Evolutionary conservation across 1,140 invertebrate species (phyloP).

Genomic region (Drosophila auraria): DNA sequence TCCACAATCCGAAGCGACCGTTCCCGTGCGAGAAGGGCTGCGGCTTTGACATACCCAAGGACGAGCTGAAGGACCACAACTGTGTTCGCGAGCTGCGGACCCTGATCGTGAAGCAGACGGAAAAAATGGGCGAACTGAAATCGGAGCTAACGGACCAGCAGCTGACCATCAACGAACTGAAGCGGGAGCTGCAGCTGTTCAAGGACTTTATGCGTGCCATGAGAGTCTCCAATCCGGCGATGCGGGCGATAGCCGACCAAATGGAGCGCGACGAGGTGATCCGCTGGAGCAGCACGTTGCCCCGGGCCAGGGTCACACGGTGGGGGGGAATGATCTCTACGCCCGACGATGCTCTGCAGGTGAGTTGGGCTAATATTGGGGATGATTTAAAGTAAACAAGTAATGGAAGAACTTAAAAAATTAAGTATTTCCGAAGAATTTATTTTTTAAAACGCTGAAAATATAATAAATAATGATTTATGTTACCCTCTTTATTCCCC

Average conservation of each 20-base stretch:
- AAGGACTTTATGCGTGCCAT: slow-evolving; percentile 96
- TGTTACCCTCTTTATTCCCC: slow-evolving; percentile 23
- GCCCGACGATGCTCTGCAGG: slow-evolving; percentile 96
- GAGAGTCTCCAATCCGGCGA: slow-evolving; percentile 94
- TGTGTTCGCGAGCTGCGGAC: slow-evolving; percentile 95
- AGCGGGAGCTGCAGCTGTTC: slow-evolving; percentile 93
- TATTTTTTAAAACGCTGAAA: background rate
- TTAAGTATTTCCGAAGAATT: background rate
- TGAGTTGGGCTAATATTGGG: slow-evolving; percentile 73
- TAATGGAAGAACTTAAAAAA: background rate
- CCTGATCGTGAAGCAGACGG: slow-evolving; percentile 94
- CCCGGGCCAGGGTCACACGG: slow-evolving; percentile 94
- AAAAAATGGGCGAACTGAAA: slow-evolving; percentile 93
- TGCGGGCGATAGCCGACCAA: slow-evolving; percentile 94
- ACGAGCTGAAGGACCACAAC: slow-evolving; percentile 97
- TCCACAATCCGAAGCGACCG: slow-evolving; percentile 97
- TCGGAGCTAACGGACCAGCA: slow-evolving; percentile 94
- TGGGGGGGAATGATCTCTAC: slow-evolving; percentile 96
- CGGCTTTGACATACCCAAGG: slow-evolving; percentile 96
- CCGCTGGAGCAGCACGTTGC: slow-evolving; percentile 94
- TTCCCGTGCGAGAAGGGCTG: slow-evolving; percentile 97
- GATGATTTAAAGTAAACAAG: too few relatives aligned
- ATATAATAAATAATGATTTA: too few relatives aligned
- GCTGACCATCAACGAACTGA: slow-evolving; percentile 94
- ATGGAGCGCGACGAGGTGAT: slow-evolving; percentile 97